Conservation (phyloP, 2,113 vertebrate genomes). For the Struthidea cinerea region DNA sequence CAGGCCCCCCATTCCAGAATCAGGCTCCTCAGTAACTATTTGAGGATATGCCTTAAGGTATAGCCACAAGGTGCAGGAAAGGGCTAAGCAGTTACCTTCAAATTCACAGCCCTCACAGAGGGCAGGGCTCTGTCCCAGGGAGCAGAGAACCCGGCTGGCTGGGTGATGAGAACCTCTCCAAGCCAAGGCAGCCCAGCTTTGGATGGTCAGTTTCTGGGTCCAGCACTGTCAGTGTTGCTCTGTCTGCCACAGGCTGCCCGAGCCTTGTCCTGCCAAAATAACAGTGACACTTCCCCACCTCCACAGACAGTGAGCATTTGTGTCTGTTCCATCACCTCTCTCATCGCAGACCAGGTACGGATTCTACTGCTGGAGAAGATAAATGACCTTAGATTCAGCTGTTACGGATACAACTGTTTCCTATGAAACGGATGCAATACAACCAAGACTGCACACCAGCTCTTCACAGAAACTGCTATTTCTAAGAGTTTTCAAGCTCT, state of each 20-base stretch:
- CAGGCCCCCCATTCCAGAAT: not conserved
- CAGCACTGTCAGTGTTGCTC: not conserved
- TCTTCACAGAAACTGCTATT: not conserved
- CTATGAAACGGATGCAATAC: not conserved
- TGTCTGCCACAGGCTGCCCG: not conserved
- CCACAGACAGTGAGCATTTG: not conserved
- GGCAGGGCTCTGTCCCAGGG: not conserved
- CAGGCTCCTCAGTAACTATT: not conserved
- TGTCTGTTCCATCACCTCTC: fast-evolving
- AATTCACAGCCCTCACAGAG: not conserved
- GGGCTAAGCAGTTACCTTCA: not conserved
- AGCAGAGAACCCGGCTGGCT: not conserved
- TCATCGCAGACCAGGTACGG: fast-evolving
- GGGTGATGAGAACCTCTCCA: not conserved
- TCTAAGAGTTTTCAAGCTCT: not conserved
- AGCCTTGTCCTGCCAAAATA: not conserved
- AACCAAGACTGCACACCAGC: not conserved
- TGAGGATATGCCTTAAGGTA: not conserved
- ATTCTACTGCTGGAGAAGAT: not conserved
- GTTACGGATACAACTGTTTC: not conserved
- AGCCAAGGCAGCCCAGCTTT: not conserved
- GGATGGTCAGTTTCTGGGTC: not conserved
- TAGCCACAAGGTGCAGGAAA: not conserved
- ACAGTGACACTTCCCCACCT: not conserved
- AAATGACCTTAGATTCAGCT: not conserved